phyloP scores from a whole-genome alignment of 2,113 vertebrate genomes.

The Oreocharis arfaki region DNA sequence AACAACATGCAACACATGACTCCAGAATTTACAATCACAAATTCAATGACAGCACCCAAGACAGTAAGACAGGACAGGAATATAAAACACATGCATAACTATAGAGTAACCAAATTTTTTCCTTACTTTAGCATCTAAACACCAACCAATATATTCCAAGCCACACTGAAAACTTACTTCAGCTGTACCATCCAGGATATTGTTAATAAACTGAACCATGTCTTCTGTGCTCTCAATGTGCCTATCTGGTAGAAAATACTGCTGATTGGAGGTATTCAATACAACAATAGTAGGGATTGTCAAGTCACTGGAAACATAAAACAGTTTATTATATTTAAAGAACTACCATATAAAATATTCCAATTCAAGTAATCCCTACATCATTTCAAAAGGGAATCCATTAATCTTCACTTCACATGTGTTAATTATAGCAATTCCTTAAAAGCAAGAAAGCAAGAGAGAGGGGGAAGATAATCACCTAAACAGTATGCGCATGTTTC shows the following conservation, averaged over 20 bases:
- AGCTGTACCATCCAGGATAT: slow-evolving; percentile 88
- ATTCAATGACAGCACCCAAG: background rate
- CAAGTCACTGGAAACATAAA: slow-evolving; percentile 81
- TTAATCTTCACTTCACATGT: background rate
- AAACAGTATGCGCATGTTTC: background rate
- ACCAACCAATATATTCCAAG: background rate
- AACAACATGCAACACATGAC: background rate
- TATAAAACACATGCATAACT: background rate
- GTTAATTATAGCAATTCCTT: background rate
- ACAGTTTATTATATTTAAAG: background rate
- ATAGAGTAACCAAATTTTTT: background rate
- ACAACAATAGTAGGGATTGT: slow-evolving; percentile 89
- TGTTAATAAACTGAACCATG: slow-evolving; percentile 89
- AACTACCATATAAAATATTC: background rate
- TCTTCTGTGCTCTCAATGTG: slow-evolving; percentile 81
- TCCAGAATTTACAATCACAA: background rate
- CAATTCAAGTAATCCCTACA: background rate
- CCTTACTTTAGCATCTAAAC: background rate
- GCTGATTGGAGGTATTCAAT: slow-evolving; percentile 95
- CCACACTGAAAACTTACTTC: slow-evolving; percentile 71
- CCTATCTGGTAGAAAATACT: slow-evolving; percentile 89
- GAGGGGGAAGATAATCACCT: background rate
- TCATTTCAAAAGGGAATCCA: background rate
- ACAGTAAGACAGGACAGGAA: background rate
- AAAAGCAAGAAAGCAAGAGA: background rate